Percentiles rank a stretch among this genome's conserved stretches.
Evolutionary conservation across 2,888 invertebrate species (phyloP).

Genomic region (Sceliomorpha sp.): DNA sequence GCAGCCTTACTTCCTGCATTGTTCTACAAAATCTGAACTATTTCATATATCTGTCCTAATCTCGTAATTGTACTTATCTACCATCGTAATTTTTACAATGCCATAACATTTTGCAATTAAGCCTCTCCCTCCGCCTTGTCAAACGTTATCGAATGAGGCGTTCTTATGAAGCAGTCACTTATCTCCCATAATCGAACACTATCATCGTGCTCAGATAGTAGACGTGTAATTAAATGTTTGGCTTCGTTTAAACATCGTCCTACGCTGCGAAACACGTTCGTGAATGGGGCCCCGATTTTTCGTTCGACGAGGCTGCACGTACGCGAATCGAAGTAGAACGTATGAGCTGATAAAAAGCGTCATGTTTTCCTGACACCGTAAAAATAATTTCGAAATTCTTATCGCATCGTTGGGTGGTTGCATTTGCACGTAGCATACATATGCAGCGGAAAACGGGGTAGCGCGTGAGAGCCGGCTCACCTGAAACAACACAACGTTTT

Average conservation of each 20-base stretch:
- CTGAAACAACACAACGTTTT: conserved; percentile 80
- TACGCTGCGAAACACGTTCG: conserved; percentile 42
- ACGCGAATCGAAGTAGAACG: conserved; percentile 49
- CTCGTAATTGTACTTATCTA: no score
- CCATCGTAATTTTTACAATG: no score
- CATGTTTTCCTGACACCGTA: conserved; percentile 53
- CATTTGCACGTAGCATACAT: conserved; percentile 56
- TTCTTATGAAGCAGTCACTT: no score
- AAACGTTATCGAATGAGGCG: no score
- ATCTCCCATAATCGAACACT: no score
- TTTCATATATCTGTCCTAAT: no score
- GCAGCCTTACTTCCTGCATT: no score
- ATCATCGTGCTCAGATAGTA: neutral
- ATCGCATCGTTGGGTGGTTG: conserved; percentile 59
- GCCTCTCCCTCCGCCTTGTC: no score
- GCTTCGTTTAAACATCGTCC: conserved; percentile 29
- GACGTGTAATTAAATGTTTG: conserved; percentile 28
- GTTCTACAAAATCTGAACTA: no score
- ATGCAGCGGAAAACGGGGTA: conserved; percentile 61
- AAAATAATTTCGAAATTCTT: conserved; percentile 66
- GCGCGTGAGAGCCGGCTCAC: conserved; percentile 76
- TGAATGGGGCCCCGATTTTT: conserved; percentile 35
- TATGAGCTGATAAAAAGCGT: conserved; percentile 54
- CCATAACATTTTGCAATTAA: no score
- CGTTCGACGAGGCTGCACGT: conserved; percentile 23